These are phyloP conservation scores for Volucella inanis DNA, from an alignment of 2,888 invertebrate genomes.

Conservation along the genomic window DNA sequence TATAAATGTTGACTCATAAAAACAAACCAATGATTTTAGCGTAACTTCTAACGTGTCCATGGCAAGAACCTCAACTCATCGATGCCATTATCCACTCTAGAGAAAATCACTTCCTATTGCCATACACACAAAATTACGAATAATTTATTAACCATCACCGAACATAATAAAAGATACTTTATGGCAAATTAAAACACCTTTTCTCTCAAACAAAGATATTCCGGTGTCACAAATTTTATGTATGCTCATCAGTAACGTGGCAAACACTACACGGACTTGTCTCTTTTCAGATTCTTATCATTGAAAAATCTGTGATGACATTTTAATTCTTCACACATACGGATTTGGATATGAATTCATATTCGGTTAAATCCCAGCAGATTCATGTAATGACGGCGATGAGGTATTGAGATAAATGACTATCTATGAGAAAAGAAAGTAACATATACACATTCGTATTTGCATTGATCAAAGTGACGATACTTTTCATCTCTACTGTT, in stretches of 20 bases:
- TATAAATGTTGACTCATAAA: too few species aligned
- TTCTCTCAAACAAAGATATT: background rate
- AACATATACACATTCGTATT: background rate
- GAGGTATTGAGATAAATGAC: conserved; percentile 41
- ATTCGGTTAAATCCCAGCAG: conserved; percentile 12
- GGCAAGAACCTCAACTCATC: too few species aligned
- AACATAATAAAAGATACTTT: conserved; percentile 32
- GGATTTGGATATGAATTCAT: background rate
- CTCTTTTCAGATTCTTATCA: conserved; percentile 57
- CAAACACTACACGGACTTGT: conserved; percentile 8
- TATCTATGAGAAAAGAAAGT: conserved; percentile 62
- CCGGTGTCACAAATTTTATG: conserved; percentile 13
- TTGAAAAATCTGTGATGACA: conserved; percentile 35
- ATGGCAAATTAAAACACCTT: conserved; percentile 37
- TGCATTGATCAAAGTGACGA: too few species aligned
- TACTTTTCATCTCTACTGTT: conserved; percentile 13
- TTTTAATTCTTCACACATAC: conserved; percentile 31
- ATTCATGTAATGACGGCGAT: conserved; percentile 17
- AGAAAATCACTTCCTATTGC: conserved; percentile 28
- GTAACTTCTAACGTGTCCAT: too few species aligned
- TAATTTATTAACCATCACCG: conserved; percentile 5
- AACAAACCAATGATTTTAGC: too few species aligned
- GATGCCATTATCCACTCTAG: background rate
- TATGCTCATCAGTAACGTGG: conserved; percentile 35
- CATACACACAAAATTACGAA: background rate